Evolutionary conservation across 2,113 vertebrate genomes (phyloP), one percentile per base, ranked within the genome.

Genomic region (Barnardius zonarius): DNA sequence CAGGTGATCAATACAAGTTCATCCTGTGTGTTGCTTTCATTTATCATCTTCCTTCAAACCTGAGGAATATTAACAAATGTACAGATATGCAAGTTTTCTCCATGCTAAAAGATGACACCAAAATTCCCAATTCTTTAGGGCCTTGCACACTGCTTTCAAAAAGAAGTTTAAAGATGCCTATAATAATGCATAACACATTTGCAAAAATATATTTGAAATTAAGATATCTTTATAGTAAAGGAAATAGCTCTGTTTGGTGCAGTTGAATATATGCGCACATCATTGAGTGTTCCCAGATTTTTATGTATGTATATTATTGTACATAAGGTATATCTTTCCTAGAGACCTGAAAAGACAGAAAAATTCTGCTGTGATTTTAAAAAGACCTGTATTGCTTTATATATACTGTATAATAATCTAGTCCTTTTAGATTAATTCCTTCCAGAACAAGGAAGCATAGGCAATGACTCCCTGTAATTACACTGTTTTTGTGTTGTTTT

Each of bases 401-500:
- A 41, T 30, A 13, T 48, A 8, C 5, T 18, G 10, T 55, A 15
- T 44, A 91, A 39, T 72, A 69, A 78, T 68, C 12, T 52, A 24
- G 6, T 49, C 9, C 20, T 79, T 79, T 93, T 59, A 90, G n/a
- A 86, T 76, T 57, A 73, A 66, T 94, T 86, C 31, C 46, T 93
- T 85, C 75, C 18, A 66, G 70, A 86, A 74, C 11, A 31, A 77
- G 61, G 31, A 92, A n/a, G 22, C 17, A 4, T 18, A 87, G 63
- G 13, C 77, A 63, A 41, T 39, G 52, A 20, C 15, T 85, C 30
- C 33, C 82, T 82, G 31, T 69, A 92, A 90, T 79, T 86, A 74
- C 46, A 24, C 28, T 63, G 30, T 0, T 3, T 46, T 79, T 66
- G 41, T 55, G 70, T 27, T 73, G 43, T 74, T 88, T 93, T 86